These are phyloP conservation scores for Gila robusta DNA, from an alignment of 2,797 vertebrate genomes.

Conservation along the genomic window DNA sequence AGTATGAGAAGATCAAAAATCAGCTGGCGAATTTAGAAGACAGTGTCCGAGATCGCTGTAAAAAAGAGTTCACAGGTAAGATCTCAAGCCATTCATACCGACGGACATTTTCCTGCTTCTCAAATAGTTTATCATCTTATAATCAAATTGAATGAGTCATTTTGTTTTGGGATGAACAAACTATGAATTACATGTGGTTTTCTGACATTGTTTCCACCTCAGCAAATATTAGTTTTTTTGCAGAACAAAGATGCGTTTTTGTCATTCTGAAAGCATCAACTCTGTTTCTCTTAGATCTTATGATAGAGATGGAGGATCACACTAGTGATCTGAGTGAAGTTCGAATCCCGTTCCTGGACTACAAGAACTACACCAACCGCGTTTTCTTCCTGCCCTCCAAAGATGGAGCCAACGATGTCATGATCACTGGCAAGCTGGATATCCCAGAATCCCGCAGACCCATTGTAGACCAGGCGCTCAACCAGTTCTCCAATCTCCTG, in stretches of 20 bases:
- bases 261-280: not conserved
- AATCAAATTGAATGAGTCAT: not conserved
- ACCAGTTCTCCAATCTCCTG: conserved; percentile 97
- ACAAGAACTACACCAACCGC: conserved; percentile 95
- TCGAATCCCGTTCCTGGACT: conserved; percentile 93
- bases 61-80: conserved; percentile 98
- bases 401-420: conserved; percentile 95
- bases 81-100: not conserved
- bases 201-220: not conserved
- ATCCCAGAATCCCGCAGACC: conserved; percentile 89
- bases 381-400: conserved; percentile 98
- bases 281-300: conserved; percentile 83
- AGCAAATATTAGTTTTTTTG: not conserved
- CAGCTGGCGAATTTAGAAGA: conserved; percentile 96
- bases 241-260: not conserved
- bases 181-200: not conserved
- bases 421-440: conserved; percentile 95
- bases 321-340: conserved; percentile 93
- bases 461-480: conserved; percentile 87
- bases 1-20: conserved; percentile 97
- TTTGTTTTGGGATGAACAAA: not conserved
- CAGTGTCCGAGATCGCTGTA: conserved; percentile 96
- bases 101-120: not conserved
- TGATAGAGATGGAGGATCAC: conserved; percentile 99
- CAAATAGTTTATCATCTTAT: not conserved